Evolutionary conservation across 2,888 invertebrate genomes (phyloP), one percentile per base, ranked within the genome.

Genomic region (Eupsilia transversa): DNA sequence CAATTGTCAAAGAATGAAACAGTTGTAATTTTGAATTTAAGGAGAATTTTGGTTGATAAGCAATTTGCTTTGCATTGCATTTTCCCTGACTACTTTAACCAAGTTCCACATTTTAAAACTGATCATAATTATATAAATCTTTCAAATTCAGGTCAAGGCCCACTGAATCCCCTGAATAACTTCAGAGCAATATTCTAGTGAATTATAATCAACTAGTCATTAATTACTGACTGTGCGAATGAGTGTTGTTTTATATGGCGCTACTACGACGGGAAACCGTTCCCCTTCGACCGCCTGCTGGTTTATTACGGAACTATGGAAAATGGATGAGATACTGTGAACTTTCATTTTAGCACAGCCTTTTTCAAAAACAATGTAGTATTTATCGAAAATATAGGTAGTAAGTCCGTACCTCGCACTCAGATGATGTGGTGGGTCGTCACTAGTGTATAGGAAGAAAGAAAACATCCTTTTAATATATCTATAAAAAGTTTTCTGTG

Each of bases 151-250:
- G 66, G 69, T 61, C 77, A 77, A 84, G 66, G 33, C 46, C 35
- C 27, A 46, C 57, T 33, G 20, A 57, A 64, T 49, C 38, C 63
- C 35, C 23, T 20, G 17, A 64, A 54, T 60, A 77, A 60, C 63
- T 49, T 54, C 27, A 38, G 38, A 57, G 43, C 74, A 84, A 85
- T 77, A 85, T 70, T 74, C 63, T 68, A 84, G 77, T 82, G 73
- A 75, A 84, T 88, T 84, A 83, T 84, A 87, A 88, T 86, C 75
- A 79, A 87, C 80, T 81, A 84, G 77, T 86, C 82, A 90, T 91
- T 90, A 91, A 91, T 91, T 88, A 88, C 74, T 69, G 82, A 85
- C 85, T 82, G 77, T 83, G 87, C 84, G 76, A 86, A 84, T 76
- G 80, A 89, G 87, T 88, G 84, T 82, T 88, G 82, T 87, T 87